These are phyloP conservation scores for Dendrolimus pini DNA, from an alignment of 2,888 invertebrate species.

Conservation along the genomic window DNA sequence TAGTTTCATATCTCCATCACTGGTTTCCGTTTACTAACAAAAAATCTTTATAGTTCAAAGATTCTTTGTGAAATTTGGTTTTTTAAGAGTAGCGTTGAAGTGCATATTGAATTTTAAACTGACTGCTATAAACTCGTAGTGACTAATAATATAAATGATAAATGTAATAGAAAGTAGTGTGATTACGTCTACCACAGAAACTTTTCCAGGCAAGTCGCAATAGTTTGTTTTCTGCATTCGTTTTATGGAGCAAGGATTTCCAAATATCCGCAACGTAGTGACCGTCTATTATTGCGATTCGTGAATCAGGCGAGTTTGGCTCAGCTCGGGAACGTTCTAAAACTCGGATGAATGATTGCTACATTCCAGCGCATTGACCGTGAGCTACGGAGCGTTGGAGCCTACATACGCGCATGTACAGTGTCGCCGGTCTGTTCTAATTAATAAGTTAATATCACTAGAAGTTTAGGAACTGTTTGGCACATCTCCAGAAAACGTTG, in stretches of 20 bases:
- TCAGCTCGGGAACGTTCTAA: conserved; percentile 36
- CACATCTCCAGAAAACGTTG: conserved; percentile 42
- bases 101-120: too few relatives aligned
- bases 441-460: conserved; percentile 54
- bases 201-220: too few relatives aligned
- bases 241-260: not conserved
- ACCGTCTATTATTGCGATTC: conserved; percentile 35
- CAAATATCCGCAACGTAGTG: conserved; percentile 13
- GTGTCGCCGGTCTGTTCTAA: conserved; percentile 32
- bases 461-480: conserved; percentile 39
- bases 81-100: too few relatives aligned
- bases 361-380: conserved; percentile 20
- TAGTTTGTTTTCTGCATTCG: too few relatives aligned
- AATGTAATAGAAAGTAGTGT: too few relatives aligned
- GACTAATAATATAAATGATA: too few relatives aligned
- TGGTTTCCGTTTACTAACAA: too few relatives aligned
- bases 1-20: too few relatives aligned
- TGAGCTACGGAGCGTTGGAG: conserved; percentile 14
- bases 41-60: too few relatives aligned
- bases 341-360: conserved; percentile 28
- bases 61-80: too few relatives aligned
- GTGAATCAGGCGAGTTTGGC: conserved; percentile 52
- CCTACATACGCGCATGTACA: conserved; percentile 13
- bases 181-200: too few relatives aligned
- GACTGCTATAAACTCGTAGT: too few relatives aligned